Evolutionary conservation across 2,113 vertebrate species (phyloP), one percentile per base, ranked within the genome.

Genomic region (Bubalus kerabau): DNA sequence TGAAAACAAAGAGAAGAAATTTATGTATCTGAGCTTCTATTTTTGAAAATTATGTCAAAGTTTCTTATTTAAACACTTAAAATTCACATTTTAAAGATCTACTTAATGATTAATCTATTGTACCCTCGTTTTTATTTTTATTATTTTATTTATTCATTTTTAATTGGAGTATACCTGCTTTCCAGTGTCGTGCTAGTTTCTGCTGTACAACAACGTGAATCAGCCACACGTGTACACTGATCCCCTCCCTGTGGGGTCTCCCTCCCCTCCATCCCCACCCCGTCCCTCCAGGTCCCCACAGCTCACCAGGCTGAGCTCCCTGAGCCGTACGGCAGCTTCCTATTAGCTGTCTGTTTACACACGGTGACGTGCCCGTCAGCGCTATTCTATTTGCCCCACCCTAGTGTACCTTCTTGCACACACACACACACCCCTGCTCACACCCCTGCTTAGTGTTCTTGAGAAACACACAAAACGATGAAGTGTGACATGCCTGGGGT

Each of bases 321-420:
- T 40, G 67, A 3, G 10, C 2, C 1, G 1, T 21, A 40, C 0
- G 2, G 19, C 67, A 2, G 36, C 36, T 24, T 2, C 67, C 67
- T 11, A 12, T 2, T 3, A 6, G 67, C 11, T 23, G 10, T 28
- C 59, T 40, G 36, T 13, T 24, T 40, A 0, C 21, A 2, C 11
- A 7, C 1, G 1, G 71, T 7, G 2, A 74, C 0, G 21, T 9
- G 10, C n/a, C 21, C 0, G 4, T 5, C n/a, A 2, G 2, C 0
- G 71, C 36, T 2, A 1, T 36, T 74, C 11, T 74, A 2, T 3
- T 13, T 24, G 36, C 21, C 36, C 36, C 71, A 43, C 5, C 21
- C 10, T 40, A 12, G n/a, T 24, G 71, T 12, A 1, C 17, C 28
- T 32, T 60, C 40, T 56, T 67, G 46, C 28, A 32, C 26, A 26